phyloP scores from a whole-genome alignment of 2,113 vertebrate genomes.

The Furnarius figulus region DNA sequence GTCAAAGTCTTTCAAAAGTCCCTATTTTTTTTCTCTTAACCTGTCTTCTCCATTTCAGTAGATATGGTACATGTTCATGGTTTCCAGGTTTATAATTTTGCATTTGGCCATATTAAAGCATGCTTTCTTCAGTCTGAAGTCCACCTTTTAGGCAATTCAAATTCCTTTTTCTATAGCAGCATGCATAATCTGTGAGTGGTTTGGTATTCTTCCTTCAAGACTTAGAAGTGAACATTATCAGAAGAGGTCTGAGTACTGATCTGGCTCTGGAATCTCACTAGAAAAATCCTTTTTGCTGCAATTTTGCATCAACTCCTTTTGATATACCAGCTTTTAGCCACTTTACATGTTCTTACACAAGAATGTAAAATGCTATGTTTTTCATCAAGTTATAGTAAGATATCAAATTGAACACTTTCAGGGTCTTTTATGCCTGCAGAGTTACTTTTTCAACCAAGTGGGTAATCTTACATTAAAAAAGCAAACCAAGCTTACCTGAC shows the following conservation, averaged over 20 bases:
- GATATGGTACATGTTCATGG: neutral
- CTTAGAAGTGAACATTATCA: neutral
- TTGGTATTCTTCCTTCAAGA: neutral
- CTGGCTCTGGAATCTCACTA: neutral
- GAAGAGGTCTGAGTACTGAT: neutral
- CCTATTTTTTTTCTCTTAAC: neutral
- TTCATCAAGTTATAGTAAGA: neutral
- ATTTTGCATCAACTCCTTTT: neutral
- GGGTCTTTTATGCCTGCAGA: neutral
- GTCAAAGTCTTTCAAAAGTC: neutral
- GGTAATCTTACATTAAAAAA: neutral
- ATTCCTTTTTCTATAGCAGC: neutral
- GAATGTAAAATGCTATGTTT: neutral
- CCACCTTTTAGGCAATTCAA: neutral
- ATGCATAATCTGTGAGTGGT: neutral
- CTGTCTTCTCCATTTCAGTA: neutral
- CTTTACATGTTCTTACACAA: neutral
- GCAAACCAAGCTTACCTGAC: neutral
- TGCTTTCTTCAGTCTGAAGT: neutral
- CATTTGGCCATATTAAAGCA: neutral
- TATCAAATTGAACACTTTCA: neutral
- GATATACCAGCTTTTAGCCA: neutral
- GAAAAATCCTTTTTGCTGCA: neutral
- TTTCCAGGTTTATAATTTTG: neutral
- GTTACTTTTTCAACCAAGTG: neutral